phyloP scores from a whole-genome alignment of 2,113 vertebrate genomes.

The Gobius niger region DNA sequence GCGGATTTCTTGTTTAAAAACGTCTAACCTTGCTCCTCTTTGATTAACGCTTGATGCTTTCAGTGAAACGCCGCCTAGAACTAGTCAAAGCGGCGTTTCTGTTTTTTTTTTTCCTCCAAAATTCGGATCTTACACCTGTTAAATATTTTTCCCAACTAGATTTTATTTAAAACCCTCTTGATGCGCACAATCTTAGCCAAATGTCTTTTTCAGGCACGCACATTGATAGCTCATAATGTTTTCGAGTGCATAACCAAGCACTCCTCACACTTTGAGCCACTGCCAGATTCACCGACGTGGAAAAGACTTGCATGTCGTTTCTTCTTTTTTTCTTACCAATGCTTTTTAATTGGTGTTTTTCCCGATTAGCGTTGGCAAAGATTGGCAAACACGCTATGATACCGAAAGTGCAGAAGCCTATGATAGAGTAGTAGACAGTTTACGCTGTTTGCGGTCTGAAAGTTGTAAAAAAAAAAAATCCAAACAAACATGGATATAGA shows the following conservation, averaged over 20 bases:
- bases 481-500: no score
- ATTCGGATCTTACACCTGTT: constrained; percentile 7
- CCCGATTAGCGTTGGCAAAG: background rate
- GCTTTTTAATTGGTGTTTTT: background rate
- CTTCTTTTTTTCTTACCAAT: no score
- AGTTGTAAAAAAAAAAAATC: no score
- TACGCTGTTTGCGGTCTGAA: no score
- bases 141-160: background rate
- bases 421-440: no score
- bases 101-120: background rate
- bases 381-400: background rate
- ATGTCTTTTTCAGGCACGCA: background rate
- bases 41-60: constrained; percentile 32
- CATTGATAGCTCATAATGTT: background rate
- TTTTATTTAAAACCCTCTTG: background rate
- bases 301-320: background rate
- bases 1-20: constrained; percentile 50
- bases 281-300: constrained; percentile 1
- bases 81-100: constrained; percentile 18
- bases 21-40: constrained; percentile 22
- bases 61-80: constrained; percentile 27
- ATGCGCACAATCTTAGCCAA: background rate
- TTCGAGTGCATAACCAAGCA: background rate
- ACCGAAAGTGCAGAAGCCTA: no score
- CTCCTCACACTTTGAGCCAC: background rate